A percentile compares a stretch with the other conserved stretches of the same genome.
These are phyloP conservation scores for Eulemur coronatus DNA, from an alignment of 2,797 vertebrate species.

Conservation along the genomic window DNA sequence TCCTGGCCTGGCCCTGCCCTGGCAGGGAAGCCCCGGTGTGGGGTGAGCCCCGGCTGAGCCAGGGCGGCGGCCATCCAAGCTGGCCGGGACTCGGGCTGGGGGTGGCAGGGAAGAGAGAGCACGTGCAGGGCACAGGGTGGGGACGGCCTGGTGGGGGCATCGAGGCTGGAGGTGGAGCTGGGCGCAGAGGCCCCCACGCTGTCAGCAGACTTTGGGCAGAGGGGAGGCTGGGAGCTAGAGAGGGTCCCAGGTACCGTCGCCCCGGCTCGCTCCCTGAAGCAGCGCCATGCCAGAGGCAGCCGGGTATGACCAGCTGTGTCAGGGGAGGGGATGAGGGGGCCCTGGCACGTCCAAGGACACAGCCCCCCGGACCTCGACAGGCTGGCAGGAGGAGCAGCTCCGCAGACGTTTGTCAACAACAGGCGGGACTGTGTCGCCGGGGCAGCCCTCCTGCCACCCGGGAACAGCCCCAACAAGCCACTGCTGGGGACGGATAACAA, in stretches of 20 bases:
- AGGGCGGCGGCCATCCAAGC: no score
- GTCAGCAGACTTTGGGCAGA: background rate
- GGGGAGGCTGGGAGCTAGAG: background rate
- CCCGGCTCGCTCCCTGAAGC: background rate
- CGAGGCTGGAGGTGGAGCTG: no score
- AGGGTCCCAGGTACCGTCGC: background rate
- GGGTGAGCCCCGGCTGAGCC: background rate
- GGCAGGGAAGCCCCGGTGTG: background rate
- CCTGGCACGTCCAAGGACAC: no score
- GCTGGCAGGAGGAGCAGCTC: background rate
- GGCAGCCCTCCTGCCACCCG: background rate
- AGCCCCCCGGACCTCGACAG: rapidly evolving
- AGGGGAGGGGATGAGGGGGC: background rate
- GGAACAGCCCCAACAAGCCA: background rate
- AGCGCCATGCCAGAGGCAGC: background rate
- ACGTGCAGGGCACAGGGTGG: no score
- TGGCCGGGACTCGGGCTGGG: no score
- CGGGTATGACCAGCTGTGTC: background rate
- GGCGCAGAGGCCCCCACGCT: no score
- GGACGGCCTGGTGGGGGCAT: background rate
- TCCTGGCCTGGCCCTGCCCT: background rate
- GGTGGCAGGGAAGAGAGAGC: rapidly evolving
- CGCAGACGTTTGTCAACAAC: background rate
- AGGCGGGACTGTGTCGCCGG: rapidly evolving
- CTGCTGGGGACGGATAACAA: no score